Base-by-base conservation (phyloP, 2,113 vertebrate species). In the Seriola rivoliana region DNA sequence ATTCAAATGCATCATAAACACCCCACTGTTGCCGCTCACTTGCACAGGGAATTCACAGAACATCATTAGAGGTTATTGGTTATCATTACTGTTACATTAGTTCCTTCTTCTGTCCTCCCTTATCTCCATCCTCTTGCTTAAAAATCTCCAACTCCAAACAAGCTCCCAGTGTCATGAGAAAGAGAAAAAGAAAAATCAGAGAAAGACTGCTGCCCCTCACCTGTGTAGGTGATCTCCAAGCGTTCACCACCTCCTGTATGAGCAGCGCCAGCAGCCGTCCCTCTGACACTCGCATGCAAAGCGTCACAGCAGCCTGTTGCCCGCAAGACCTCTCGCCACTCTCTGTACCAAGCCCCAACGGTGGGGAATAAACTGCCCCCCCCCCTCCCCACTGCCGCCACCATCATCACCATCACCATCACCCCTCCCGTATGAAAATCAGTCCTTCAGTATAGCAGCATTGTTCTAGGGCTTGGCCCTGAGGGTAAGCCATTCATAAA, bases 261-360 rank as follows among this genome's bases (percentile, higher is more conserved):
- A 74, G 67, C 70, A 42, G 70, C 13, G 40, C 52, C 63, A 77
- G 81, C 81, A 78, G 78, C 82, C 73, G 50, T 82, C 69, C 75
- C 66, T 87, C 73, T 63, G 66, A 84, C 69, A 64, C 81, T 82
- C 80, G 44, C 84, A 85, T 50, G 83, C 88, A 82, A 80, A 87
- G 69, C 75, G 69, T 86, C 86, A 65, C 87, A 34, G 68, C 84
- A 86, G 78, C 75, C 69, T 8, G 75, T 74, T 46, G 64, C 82
- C 71, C 88, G 32, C 65, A 71, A 86, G 90, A 92, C 85, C 92
- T 92, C 91, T 93, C 86, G 88, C 91, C 91, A 91, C 92, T 81
- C 92, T 93, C 93, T 92, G 95, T 96, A 95, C 95, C 94, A 95
- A 91, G 94, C 93, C 94, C 95, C 93, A 94, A 84, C 71, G 69